Conservation (phyloP, 2,113 vertebrate genomes). For the Plectropomus leopardus region DNA sequence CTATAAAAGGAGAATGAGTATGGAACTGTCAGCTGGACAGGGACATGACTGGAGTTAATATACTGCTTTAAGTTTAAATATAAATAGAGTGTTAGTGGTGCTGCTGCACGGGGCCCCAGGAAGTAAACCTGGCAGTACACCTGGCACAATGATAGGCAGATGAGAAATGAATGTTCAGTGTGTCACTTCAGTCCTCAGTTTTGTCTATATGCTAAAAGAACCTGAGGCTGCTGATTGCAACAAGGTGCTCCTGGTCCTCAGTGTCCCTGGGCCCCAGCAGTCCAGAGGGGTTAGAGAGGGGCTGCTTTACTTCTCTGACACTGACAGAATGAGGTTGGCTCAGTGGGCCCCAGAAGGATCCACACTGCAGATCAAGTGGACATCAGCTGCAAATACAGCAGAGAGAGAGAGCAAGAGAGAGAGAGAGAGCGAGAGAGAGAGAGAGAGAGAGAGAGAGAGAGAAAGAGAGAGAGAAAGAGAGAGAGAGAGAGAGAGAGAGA, state of each 20-base stretch:
- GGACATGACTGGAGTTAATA: no score
- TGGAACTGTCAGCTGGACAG: no score
- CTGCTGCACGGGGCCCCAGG: neutral
- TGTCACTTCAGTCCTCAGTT: neutral
- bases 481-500: no score
- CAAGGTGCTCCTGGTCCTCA: conserved; percentile 25
- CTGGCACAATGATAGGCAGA: neutral
- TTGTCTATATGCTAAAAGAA: neutral
- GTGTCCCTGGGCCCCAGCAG: neutral
- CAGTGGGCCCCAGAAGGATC: conserved; percentile 35
- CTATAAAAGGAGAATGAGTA: no score
- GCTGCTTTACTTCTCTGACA: conserved; percentile 31
- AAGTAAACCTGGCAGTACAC: neutral
- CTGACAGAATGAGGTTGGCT: conserved; percentile 70
- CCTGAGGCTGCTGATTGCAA: conserved; percentile 20
- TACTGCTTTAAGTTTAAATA: no score
- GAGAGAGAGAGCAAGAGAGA: no score
- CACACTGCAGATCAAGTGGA: conserved; percentile 33
- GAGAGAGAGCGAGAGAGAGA: no score
- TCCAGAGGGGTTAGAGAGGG: conserved; percentile 32
- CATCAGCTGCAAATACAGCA: conserved; percentile 37
- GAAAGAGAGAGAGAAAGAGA: no score
- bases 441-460: no score
- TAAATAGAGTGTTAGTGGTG: neutral
- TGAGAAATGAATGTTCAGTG: neutral